Conservation (phyloP, 2,888 invertebrate genomes). For the Melanostoma mellinum region DNA sequence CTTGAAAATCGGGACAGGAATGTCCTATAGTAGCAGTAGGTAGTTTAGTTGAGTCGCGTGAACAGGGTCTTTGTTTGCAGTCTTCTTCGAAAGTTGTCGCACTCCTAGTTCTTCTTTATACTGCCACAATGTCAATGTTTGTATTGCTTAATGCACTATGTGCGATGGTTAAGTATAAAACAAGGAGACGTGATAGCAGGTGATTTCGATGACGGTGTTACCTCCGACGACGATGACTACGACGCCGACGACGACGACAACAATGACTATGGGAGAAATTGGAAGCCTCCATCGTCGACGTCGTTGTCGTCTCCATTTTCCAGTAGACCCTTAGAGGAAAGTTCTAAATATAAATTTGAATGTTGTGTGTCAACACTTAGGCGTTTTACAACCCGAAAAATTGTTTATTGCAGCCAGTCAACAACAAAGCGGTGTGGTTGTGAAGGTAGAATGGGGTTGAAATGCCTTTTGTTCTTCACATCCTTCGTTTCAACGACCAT, state of each 20-base stretch:
- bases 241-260: conserved; percentile 3
- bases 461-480: conserved; percentile 36
- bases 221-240: conserved; percentile 4
- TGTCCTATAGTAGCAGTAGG: conserved; percentile 13
- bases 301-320: conserved; percentile 17
- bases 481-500: conserved; percentile 15
- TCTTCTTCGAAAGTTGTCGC: conserved; percentile 7
- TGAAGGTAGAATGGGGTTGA: conserved; percentile 6
- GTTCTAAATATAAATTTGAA: conserved; percentile 69
- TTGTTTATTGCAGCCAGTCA: conserved; percentile 54
- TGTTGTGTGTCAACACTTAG: conserved; percentile 65
- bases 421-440: conserved; percentile 13
- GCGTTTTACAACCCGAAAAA: conserved; percentile 66
- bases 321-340: conserved; percentile 20
- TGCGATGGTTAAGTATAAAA: conserved; percentile 62
- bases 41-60: conserved; percentile 43
- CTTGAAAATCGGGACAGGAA: conserved; percentile 22
- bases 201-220: conserved; percentile 27
- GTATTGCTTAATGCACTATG: conserved; percentile 68
- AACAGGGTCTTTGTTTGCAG: conserved; percentile 31
- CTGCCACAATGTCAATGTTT: conserved; percentile 71
- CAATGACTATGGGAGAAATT: conserved; percentile 16
- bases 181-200: conserved; percentile 38
- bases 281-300: conserved; percentile 6
- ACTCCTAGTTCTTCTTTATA: conserved; percentile 4